Base-by-base conservation (phyloP, 2,113 vertebrate species). In the Nycticorax nycticorax region DNA sequence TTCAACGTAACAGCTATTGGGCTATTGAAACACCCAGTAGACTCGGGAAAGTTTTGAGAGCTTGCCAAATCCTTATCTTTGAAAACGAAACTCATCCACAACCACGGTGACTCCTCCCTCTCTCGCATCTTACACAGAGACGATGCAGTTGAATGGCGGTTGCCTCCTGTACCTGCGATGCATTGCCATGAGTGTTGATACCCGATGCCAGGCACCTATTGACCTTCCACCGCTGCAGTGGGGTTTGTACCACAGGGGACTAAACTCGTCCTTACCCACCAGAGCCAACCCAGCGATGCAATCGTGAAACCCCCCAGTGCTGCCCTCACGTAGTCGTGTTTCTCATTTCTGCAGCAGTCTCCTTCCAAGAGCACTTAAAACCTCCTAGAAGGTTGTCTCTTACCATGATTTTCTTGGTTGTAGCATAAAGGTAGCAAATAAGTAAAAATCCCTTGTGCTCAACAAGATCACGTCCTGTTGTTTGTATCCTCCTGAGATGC, bases 1-100 rank as follows among this genome's bases (percentile, higher is more conserved):
- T 48, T 24, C 55, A 26, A 0, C 0, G 3, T 33, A 43, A 20
- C 23, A 33, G 19, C 10, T 41, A 7, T 37, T 39, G 35, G n/a
- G 41, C 71, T 80, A 6, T 17, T 0, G 0, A 45, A 52, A 18
- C 3, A 3, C 6, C 14, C 10, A 12, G 3, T 26, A 66, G 62
- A 30, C 37, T 20, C 17, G 14, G 81, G 59, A 10, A 28, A 28
- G 17, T 32, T 30, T 10, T 21, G n/a, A 82, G 69, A 37, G 47
- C 32, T 72, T 91, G 59, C 30, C 53, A 32, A 80, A 57, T 59
- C n/a, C 14, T 60, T 0, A 3, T 24, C 56, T 81, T 57, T 55
- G 67, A 47, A 20, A 69, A 23, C 11, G 11, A 41, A 64, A 4
- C 69, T 90, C 47, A 3, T 33, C 62, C 26, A 1, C 1, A 4